Conservation (phyloP, 2,888 invertebrate genomes). For the Galeopsomyia nigrocyanea region DNA sequence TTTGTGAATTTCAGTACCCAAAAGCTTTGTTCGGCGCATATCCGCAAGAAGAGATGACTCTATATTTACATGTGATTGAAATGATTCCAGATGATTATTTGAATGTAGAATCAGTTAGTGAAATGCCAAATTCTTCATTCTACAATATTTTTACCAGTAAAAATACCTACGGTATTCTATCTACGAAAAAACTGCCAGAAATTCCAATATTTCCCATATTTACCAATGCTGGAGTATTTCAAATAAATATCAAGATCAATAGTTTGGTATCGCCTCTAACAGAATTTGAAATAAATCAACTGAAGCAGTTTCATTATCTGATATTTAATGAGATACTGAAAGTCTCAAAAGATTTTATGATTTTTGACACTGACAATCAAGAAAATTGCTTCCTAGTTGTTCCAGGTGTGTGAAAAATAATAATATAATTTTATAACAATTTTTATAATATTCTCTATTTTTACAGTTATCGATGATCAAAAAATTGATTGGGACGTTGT, state of each 20-base stretch:
- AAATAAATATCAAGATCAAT: slow-evolving; percentile 70
- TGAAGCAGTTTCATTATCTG: slow-evolving; percentile 79
- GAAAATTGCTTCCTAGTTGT: slow-evolving; percentile 70
- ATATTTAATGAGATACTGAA: slow-evolving; percentile 81
- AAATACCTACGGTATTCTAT: slow-evolving; percentile 77
- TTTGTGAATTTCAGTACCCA: slow-evolving; percentile 72
- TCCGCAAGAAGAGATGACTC: slow-evolving; percentile 61
- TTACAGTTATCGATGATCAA: slow-evolving; percentile 55
- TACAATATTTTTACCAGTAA: slow-evolving; percentile 71
- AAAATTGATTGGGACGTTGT: slow-evolving; percentile 77
- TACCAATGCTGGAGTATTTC: slow-evolving; percentile 75
- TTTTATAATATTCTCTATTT: slow-evolving; percentile 41
- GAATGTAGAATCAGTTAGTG: slow-evolving; percentile 62
- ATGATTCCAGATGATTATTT: slow-evolving; percentile 74
- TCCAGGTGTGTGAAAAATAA: slow-evolving; percentile 58
- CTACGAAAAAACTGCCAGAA: slow-evolving; percentile 73
- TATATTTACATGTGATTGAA: slow-evolving; percentile 76
- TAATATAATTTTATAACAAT: too few species aligned
- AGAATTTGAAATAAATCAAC: slow-evolving; percentile 63
- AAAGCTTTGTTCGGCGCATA: slow-evolving; percentile 62
- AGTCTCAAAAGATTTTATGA: slow-evolving; percentile 75
- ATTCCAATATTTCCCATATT: slow-evolving; percentile 80
- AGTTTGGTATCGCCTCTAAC: slow-evolving; percentile 51
- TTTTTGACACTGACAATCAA: slow-evolving; percentile 72
- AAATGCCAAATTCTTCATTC: slow-evolving; percentile 71